Conservation (phyloP, 2,888 invertebrate genomes). For the Troides helena region DNA sequence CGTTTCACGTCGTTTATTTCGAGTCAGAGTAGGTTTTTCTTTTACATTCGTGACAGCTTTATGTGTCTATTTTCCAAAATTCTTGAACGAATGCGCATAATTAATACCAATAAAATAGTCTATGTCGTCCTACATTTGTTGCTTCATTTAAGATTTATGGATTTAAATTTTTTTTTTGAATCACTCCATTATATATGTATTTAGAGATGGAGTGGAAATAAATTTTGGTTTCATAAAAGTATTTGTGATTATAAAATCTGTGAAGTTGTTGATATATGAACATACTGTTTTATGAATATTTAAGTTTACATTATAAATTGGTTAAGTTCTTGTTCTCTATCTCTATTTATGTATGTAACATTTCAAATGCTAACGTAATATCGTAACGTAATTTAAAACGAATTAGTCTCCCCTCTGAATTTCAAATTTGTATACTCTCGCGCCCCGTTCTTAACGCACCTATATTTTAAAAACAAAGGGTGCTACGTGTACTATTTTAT, state of each 20-base stretch:
- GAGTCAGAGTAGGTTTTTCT: slow-evolving; percentile 60
- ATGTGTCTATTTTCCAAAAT: slow-evolving; percentile 56
- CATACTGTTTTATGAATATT: background rate
- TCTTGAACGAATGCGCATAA: slow-evolving; percentile 63
- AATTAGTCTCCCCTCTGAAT: slow-evolving; percentile 76
- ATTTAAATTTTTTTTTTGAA: background rate
- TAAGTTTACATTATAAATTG: background rate
- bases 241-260: background rate
- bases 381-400: slow-evolving; percentile 79
- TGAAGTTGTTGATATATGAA: background rate
- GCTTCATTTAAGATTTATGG: background rate
- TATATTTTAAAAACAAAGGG: slow-evolving; percentile 71
- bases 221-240: background rate
- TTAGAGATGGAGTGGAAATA: background rate
- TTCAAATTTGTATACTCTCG: slow-evolving; percentile 74
- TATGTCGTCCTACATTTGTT: background rate
- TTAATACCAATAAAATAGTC: slow-evolving; percentile 1
- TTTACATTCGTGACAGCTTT: slow-evolving; percentile 56
- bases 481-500: slow-evolving; percentile 66
- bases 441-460: slow-evolving; percentile 62
- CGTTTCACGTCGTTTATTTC: slow-evolving; percentile 66
- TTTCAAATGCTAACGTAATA: slow-evolving; percentile 73
- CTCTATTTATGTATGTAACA: slow-evolving; percentile 61
- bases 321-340: background rate
- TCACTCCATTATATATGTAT: background rate